Percentiles rank a stretch among this genome's conserved stretches.
Evolutionary conservation across 2,797 vertebrate species (phyloP).

Genomic region (Psittacula derbiana): DNA sequence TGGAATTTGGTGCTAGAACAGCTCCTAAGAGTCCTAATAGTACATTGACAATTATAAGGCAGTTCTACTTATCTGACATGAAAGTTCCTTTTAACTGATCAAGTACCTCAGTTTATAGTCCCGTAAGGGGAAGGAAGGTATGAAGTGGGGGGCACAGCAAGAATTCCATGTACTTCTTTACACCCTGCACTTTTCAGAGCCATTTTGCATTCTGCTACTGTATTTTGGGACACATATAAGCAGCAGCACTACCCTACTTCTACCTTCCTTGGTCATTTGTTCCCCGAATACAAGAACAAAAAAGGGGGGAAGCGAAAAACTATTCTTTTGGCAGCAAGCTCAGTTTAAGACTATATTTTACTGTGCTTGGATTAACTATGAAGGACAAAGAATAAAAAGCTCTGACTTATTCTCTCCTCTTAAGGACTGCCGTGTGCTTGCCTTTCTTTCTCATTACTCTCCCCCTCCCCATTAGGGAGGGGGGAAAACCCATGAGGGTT

Average conservation of each 20-base stretch:
- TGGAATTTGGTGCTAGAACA: not conserved
- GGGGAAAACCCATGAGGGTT: not conserved
- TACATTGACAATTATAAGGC: not conserved
- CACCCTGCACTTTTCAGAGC: not conserved
- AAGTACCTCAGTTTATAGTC: not conserved
- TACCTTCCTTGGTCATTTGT: not conserved
- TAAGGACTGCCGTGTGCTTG: not conserved
- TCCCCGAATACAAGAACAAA: not conserved
- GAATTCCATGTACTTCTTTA: not conserved
- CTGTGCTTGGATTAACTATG: not conserved
- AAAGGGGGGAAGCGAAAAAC: not conserved
- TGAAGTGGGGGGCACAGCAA: not conserved
- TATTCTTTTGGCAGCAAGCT: not conserved
- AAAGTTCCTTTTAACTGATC: not conserved
- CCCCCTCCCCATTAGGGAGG: not conserved
- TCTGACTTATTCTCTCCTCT: not conserved
- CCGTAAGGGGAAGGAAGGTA: accelerated
- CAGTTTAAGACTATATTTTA: not conserved
- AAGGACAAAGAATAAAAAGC: not conserved
- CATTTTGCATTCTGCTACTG: not conserved
- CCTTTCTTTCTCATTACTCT: not conserved
- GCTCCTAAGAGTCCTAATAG: not conserved
- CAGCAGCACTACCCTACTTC: not conserved
- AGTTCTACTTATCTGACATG: not conserved
- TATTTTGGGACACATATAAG: not conserved